Evolutionary conservation across 2,888 invertebrate genomes (phyloP).

Genomic region (Eupeodes luniger): DNA sequence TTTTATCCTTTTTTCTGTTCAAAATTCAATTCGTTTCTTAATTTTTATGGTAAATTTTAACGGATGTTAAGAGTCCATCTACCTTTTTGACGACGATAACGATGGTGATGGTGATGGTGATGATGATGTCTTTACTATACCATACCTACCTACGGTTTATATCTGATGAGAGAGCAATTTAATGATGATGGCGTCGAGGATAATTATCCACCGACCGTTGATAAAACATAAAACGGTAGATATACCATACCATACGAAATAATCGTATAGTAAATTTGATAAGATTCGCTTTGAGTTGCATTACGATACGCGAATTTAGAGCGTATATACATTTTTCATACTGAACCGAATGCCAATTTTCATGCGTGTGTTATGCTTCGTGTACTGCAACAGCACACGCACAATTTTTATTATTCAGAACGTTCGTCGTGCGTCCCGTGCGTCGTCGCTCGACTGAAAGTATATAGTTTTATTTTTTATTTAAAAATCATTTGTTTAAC

Average conservation of each 20-base stretch:
- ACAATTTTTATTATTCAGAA: constrained; percentile 12
- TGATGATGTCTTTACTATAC: not conserved
- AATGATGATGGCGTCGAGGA: constrained; percentile 45
- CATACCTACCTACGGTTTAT: not conserved
- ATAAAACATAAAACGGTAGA: constrained; percentile 47
- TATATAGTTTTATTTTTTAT: not conserved
- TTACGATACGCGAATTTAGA: constrained; percentile 84
- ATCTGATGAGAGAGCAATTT: not conserved
- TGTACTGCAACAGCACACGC: constrained; percentile 35
- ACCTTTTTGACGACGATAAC: constrained; percentile 21
- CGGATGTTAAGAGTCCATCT: constrained; percentile 65
- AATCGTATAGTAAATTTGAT: constrained; percentile 80
- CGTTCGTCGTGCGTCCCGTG: not conserved
- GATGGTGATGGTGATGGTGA: not conserved
- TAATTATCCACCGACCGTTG: constrained; percentile 70
- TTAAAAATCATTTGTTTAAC: not conserved
- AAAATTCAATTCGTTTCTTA: constrained; percentile 69
- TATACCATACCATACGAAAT: not conserved
- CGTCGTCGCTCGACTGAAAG: no score
- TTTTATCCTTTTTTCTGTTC: constrained; percentile 55
- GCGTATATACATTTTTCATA: constrained; percentile 78
- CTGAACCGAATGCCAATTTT: constrained; percentile 63
- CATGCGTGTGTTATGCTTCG: constrained; percentile 53
- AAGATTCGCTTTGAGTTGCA: constrained; percentile 84
- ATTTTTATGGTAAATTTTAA: constrained; percentile 63